Evolutionary conservation across 2,797 vertebrate species (phyloP), one percentile per base, ranked within the genome.

Genomic region (Xyrichtys novacula): DNA sequence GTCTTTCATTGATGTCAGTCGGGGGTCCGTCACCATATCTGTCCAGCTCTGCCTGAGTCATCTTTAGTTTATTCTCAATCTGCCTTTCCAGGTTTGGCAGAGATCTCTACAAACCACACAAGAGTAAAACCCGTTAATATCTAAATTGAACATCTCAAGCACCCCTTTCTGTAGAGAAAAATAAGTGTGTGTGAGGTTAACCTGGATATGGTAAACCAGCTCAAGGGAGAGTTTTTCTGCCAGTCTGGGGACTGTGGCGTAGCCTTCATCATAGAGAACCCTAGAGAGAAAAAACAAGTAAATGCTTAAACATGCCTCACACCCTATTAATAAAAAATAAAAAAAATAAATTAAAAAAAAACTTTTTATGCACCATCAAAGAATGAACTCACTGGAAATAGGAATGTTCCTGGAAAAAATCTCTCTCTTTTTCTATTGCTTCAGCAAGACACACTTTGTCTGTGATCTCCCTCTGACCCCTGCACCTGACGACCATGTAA

Each of bases 401-500:
- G 0, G 22, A 2, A 43, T 98, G 94, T 1, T 67, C 81, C 50
- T 68, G 50, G 1, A 98, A 98, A 89, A 98, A 98, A 25, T 0
- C 34, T 25, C 65, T 90, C 81, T 98, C 97, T 43, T 74, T 94
- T 2, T 87, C 50, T 10, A 89, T 90, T 3, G 96, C 96, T 28
- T 93, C 60, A 0, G 76, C 22, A 8, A 97, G 91, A 55, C 92
- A 85, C 62, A 96, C 19, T 0, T 69, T 86, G 3, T 95, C 80
- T 6, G 79, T 85, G 69, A 97, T 95, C 68, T 97, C 96, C 88
- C 95, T 89, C 86, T 98, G 96, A 32, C 96, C 96, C 1, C 96
- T 89, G 74, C 97, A 98, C 84, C 68, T 96, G 54, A 98, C 96
- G 0, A 98, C 89, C 96, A 96, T 96, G 92, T 97, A 98, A 60